A percentile compares a stretch with the other conserved stretches of the same genome.
These are phyloP conservation scores for Drosophila neoperkinsi DNA, from an alignment of 2,888 invertebrate genomes.

Conservation along the genomic window DNA sequence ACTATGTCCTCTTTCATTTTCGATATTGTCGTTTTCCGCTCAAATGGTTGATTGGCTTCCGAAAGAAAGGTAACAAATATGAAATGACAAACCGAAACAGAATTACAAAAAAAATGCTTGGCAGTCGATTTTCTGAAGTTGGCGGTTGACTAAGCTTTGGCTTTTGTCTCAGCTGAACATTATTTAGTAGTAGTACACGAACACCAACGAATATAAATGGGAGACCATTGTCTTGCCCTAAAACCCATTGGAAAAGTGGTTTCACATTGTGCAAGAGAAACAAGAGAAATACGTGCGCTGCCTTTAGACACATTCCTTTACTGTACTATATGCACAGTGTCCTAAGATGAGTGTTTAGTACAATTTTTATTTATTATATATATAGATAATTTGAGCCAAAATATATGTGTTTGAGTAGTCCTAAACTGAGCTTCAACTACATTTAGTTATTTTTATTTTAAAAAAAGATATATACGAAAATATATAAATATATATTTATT, in stretches of 20 bases:
- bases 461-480: no score
- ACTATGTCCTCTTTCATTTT: constrained; percentile 29
- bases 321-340: constrained; percentile 38
- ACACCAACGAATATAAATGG: constrained; percentile 32
- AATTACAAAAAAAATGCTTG: constrained; percentile 44
- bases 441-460: background rate
- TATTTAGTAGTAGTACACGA: constrained; percentile 69
- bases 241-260: constrained; percentile 45
- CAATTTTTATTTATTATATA: background rate
- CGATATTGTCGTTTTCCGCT: constrained; percentile 27
- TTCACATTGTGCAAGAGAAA: constrained; percentile 52
- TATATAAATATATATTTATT: background rate
- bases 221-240: constrained; percentile 15
- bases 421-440: background rate
- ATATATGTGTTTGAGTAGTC: background rate
- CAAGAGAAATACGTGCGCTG: constrained; percentile 58
- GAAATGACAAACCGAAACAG: constrained; percentile 43
- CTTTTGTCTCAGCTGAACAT: constrained; percentile 62
- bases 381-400: background rate
- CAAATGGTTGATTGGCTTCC: constrained; percentile 55
- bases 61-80: constrained; percentile 41
- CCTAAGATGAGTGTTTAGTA: background rate
- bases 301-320: constrained; percentile 30
- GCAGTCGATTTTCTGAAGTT: constrained; percentile 23
- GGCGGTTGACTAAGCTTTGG: constrained; percentile 2